These are phyloP conservation scores for Montipora capitata DNA, from an alignment of 92 coral and sea anemone genomes.

Conservation along the genomic window DNA sequence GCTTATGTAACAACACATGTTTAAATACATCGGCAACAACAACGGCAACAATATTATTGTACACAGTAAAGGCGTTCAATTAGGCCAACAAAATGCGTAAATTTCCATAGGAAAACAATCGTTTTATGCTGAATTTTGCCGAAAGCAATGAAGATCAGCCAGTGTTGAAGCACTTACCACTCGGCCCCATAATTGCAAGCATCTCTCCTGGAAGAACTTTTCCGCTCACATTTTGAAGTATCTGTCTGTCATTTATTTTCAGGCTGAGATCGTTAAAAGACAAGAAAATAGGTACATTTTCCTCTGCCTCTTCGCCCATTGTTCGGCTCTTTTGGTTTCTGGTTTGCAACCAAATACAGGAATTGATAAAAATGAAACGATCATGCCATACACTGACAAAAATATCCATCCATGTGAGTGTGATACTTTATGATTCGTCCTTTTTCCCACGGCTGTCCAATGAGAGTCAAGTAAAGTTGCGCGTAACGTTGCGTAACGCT, in stretches of 20 bases:
- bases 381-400: too few species aligned
- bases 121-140: background rate
- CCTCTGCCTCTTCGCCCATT: slow-evolving; percentile 46
- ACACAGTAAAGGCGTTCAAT: too few species aligned
- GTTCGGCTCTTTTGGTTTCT: background rate
- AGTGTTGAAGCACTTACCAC: slow-evolving; percentile 78
- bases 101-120: background rate
- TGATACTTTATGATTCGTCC: too few species aligned
- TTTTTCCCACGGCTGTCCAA: too few species aligned
- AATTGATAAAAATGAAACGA: too few species aligned
- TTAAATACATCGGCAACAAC: too few species aligned
- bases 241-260: slow-evolving; percentile 71
- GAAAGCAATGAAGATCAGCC: background rate
- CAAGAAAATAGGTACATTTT: slow-evolving; percentile 81
- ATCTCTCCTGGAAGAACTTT: slow-evolving; percentile 94
- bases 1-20: too few species aligned
- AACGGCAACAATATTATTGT: too few species aligned
- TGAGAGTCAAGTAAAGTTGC: too few species aligned
- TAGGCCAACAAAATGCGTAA: background rate
- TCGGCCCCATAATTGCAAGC: slow-evolving; percentile 97
- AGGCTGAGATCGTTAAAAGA: slow-evolving; percentile 79
- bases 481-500: too few species aligned
- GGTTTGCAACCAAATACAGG: too few species aligned
- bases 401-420: too few species aligned
- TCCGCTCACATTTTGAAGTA: slow-evolving; percentile 85